These are phyloP conservation scores for Coracias cyanogaster DNA, from an alignment of 2,797 vertebrate genomes.

Conservation along the genomic window DNA sequence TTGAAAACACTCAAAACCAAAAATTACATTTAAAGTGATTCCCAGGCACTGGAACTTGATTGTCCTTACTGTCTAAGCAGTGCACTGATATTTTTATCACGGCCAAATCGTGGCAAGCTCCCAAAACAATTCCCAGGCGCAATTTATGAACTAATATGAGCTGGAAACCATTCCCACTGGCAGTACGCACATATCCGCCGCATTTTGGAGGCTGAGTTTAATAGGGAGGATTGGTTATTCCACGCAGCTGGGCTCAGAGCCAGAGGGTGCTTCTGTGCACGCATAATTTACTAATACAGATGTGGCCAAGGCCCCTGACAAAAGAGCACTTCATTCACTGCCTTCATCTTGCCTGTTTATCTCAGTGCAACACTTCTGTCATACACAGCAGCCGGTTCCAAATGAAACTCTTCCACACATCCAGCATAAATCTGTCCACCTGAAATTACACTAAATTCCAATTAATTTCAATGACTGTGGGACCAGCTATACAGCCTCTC, in stretches of 20 bases:
- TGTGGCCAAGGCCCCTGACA: not conserved
- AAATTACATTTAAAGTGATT: not conserved
- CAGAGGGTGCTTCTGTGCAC: not conserved
- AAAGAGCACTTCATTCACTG: not conserved
- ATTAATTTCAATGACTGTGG: not conserved
- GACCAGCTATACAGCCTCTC: not conserved
- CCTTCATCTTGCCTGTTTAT: not conserved
- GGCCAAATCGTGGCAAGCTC: not conserved
- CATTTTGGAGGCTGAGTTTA: not conserved
- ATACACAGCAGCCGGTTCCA: not conserved
- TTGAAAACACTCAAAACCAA: not conserved
- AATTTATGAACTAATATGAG: not conserved
- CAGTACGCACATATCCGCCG: accelerated
- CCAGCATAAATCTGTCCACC: not conserved
- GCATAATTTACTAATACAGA: not conserved
- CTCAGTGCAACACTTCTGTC: not conserved
- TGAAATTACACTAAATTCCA: not conserved
- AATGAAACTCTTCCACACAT: not conserved
- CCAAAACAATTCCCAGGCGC: not conserved
- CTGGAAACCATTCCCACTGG: not conserved
- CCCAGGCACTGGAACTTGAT: not conserved
- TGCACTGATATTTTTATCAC: not conserved
- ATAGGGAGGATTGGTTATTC: not conserved
- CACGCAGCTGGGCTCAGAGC: accelerated
- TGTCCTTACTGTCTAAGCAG: not conserved